Evolutionary conservation across 2,113 vertebrate species (phyloP).

Genomic region (Sapajus apella): DNA sequence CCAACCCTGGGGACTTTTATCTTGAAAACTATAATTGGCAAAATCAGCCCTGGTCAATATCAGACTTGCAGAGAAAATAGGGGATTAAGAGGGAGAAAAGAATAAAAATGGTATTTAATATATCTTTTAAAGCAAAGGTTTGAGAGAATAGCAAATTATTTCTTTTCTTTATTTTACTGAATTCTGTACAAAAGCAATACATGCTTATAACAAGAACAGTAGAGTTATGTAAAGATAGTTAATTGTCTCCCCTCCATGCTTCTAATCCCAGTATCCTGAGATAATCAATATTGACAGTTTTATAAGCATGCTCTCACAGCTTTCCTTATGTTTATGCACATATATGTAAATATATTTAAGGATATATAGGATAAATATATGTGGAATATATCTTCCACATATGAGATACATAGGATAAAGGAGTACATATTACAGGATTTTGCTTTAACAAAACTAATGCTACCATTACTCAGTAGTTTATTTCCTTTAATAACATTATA

Average conservation of each 20-base stretch:
- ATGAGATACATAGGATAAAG: neutral
- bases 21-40: neutral
- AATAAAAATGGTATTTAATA: neutral
- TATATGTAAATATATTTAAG: neutral
- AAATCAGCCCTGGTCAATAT: neutral
- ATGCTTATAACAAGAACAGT: neutral
- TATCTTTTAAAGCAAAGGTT: slow-evolving; percentile 8
- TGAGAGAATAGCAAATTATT: neutral
- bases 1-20: neutral
- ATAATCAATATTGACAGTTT: neutral
- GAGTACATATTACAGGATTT: neutral
- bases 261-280: neutral
- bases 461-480: neutral
- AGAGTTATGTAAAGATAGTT: neutral
- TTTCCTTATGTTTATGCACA: neutral
- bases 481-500: neutral
- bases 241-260: neutral
- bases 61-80: neutral
- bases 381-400: neutral
- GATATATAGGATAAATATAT: neutral
- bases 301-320: neutral
- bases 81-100: neutral
- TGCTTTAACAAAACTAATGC: neutral
- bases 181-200: neutral
- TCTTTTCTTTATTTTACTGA: neutral